phyloP scores from a whole-genome alignment of 2,797 vertebrate genomes.

The Urocyon cinereoargenteus region DNA sequence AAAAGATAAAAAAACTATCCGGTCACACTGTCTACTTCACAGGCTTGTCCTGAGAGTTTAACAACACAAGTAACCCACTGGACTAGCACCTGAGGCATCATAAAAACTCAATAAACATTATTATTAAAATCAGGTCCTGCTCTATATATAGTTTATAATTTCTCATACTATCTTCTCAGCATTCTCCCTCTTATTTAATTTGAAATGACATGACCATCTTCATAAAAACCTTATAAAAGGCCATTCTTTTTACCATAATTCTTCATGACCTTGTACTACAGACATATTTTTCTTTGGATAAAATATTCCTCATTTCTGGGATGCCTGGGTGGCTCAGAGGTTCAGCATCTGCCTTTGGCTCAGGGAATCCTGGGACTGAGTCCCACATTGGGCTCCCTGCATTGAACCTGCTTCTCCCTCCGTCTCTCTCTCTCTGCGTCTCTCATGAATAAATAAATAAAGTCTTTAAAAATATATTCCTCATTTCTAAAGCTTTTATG shows the following conservation, averaged over 20 bases:
- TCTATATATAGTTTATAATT: background rate
- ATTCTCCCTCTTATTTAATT: background rate
- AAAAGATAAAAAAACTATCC: no score
- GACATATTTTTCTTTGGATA: background rate
- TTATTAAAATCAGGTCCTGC: background rate
- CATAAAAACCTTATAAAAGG: background rate
- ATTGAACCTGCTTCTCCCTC: no score
- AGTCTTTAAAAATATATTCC: no score
- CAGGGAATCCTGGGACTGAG: no score
- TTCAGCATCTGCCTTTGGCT: no score
- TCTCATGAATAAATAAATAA: no score
- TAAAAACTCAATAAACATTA: background rate
- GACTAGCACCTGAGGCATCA: fast-evolving
- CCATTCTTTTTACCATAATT: background rate
- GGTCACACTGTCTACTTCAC: background rate
- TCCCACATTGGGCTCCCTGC: no score
- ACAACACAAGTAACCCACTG: background rate
- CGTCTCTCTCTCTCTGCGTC: no score
- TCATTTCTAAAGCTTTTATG: background rate
- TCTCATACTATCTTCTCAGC: background rate
- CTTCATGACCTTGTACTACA: background rate
- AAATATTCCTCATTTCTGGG: background rate
- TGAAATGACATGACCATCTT: background rate
- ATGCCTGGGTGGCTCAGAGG: no score
- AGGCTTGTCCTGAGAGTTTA: background rate